Percentiles rank a stretch among this genome's conserved stretches.
phyloP scores from a whole-genome alignment of 2,888 invertebrate genomes.

The Mythimna impura region DNA sequence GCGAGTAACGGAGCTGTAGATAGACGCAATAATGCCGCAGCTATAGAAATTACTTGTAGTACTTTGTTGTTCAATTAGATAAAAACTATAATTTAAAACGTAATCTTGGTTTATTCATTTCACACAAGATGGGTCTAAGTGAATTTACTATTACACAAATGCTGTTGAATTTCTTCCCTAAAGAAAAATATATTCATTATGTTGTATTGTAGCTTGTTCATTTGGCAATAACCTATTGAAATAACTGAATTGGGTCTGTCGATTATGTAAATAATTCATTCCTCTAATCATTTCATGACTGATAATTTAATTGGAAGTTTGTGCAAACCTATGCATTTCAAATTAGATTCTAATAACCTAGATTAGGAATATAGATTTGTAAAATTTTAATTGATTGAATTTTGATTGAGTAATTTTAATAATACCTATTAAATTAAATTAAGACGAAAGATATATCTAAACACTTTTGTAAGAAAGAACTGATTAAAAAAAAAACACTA shows the following conservation, averaged over 20 bases:
- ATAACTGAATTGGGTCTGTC: neutral
- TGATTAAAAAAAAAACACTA: too few relatives aligned
- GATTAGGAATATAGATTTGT: neutral
- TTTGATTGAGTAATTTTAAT: neutral
- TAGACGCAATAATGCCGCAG: too few relatives aligned
- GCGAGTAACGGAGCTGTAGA: too few relatives aligned
- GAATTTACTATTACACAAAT: neutral
- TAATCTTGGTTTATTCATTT: neutral
- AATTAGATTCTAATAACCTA: slow-evolving; percentile 14
- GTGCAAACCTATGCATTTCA: slow-evolving; percentile 37
- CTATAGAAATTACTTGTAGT: neutral
- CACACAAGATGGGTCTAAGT: neutral
- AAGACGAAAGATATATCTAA: too few relatives aligned
- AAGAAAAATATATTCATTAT: too few relatives aligned
- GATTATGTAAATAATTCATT: slow-evolving; percentile 2
- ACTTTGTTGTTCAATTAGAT: neutral
- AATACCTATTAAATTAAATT: too few relatives aligned
- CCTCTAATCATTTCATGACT: slow-evolving; percentile 1
- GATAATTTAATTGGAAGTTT: slow-evolving; percentile 24
- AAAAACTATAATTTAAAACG: neutral
- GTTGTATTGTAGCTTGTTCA: neutral
- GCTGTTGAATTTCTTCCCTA: neutral
- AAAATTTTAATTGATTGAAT: neutral
- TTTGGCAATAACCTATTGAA: neutral
- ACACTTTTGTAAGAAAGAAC: too few relatives aligned